phyloP scores from a whole-genome alignment of 2,113 vertebrate genomes.

The Pampusana beccarii region DNA sequence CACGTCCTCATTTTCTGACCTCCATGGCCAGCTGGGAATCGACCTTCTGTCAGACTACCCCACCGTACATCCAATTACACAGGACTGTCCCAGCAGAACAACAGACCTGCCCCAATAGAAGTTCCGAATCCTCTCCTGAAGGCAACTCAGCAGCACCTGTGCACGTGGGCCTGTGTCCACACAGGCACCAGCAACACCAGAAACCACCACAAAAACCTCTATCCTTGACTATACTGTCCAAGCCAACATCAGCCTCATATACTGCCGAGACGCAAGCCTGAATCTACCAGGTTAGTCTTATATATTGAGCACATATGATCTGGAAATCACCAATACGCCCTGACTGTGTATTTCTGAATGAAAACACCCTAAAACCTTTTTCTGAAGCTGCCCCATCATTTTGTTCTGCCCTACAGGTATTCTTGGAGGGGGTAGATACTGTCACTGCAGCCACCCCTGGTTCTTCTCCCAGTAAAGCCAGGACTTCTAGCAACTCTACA shows the following conservation, averaged over 20 bases:
- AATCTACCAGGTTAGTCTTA: not conserved
- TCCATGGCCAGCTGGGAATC: not conserved
- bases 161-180: fast-evolving
- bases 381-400: not conserved
- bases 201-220: not conserved
- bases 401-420: not conserved
- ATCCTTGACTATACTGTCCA: not conserved
- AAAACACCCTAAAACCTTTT: not conserved
- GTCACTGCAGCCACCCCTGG: not conserved
- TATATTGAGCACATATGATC: fast-evolving
- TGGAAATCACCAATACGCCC: not conserved
- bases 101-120: not conserved
- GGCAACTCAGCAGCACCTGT: not conserved
- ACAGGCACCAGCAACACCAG: not conserved
- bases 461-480: not conserved
- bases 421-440: not conserved
- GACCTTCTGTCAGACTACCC: not conserved
- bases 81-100: not conserved
- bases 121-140: not conserved
- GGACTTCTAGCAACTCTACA: not conserved
- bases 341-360: not conserved
- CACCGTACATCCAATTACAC: not conserved
- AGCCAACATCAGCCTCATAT: not conserved
- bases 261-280: not conserved
- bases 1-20: not conserved